Percentiles rank a stretch among this genome's conserved stretches.
phyloP scores from a whole-genome alignment of 2,888 invertebrate genomes.

The Oscheius sp. region DNA sequence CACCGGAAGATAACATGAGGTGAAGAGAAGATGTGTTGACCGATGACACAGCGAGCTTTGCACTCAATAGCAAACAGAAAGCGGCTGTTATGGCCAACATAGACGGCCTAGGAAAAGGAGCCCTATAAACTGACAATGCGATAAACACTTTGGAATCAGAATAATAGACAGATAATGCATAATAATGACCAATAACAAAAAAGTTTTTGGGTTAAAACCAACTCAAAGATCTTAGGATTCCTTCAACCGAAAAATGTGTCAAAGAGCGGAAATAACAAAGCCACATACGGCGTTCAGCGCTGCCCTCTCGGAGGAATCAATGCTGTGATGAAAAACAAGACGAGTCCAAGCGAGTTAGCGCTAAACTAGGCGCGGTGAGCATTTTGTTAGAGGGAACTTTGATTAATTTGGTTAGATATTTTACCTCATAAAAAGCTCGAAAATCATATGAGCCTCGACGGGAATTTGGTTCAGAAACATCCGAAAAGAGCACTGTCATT shows the following conservation, averaged over 20 bases:
- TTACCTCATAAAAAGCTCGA: slow-evolving; percentile 18
- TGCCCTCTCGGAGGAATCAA: slow-evolving; percentile 13
- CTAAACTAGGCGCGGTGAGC: background rate
- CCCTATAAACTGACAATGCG: too few species aligned
- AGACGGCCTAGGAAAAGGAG: too few species aligned
- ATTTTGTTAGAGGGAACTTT: background rate
- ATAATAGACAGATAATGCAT: too few species aligned
- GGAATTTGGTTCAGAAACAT: background rate
- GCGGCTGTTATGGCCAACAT: background rate
- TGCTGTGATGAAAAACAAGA: slow-evolving; percentile 26
- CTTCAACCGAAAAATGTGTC: slow-evolving; percentile 9
- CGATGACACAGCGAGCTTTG: slow-evolving; percentile 7
- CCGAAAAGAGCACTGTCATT: background rate
- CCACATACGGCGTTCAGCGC: background rate
- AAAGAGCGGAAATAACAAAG: slow-evolving; percentile 19
- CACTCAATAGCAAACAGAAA: slow-evolving; percentile 22
- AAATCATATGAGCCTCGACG: background rate
- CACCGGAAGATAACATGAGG: background rate
- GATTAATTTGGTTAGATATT: background rate
- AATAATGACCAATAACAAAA: too few species aligned
- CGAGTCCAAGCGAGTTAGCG: background rate
- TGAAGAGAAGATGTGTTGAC: background rate
- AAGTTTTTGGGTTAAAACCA: background rate
- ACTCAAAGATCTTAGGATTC: background rate
- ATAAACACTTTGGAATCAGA: too few species aligned